These are phyloP conservation scores for Sminthurides aquaticus DNA, from an alignment of 2,888 invertebrate species.

Conservation along the genomic window DNA sequence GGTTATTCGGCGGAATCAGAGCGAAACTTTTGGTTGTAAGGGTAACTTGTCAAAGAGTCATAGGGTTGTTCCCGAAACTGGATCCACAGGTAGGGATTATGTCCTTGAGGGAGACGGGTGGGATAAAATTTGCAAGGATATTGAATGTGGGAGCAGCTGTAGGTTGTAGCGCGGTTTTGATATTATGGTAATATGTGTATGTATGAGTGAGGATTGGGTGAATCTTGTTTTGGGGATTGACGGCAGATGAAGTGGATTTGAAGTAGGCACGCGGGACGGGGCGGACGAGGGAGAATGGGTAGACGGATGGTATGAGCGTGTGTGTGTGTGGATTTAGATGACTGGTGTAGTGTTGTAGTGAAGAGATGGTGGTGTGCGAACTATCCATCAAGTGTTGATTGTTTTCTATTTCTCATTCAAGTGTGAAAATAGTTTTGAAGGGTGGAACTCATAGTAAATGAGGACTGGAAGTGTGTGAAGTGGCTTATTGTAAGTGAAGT, in stretches of 20 bases:
- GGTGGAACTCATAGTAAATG: constrained; percentile 1
- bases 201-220: background rate
- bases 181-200: background rate
- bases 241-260: background rate
- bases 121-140: background rate
- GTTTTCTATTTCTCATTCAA: constrained; percentile 10
- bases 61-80: too few species aligned
- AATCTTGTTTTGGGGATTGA: background rate
- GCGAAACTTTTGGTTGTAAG: too few species aligned
- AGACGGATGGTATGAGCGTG: background rate
- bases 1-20: too few species aligned
- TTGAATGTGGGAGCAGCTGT: background rate
- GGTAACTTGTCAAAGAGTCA: too few species aligned
- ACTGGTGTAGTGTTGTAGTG: too few species aligned
- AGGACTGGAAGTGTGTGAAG: background rate
- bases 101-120: background rate
- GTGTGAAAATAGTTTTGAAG: constrained; percentile 10
- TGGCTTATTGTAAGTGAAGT: background rate
- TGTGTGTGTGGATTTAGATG: too few species aligned
- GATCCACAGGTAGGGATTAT: too few species aligned
- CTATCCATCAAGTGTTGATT: constrained; percentile 10
- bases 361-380: background rate
- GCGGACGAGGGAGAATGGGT: background rate
- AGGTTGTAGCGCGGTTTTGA: background rate
- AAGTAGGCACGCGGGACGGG: background rate